These are phyloP conservation scores for Scalopus aquaticus DNA, from an alignment of 2,113 vertebrate species.

Conservation along the genomic window DNA sequence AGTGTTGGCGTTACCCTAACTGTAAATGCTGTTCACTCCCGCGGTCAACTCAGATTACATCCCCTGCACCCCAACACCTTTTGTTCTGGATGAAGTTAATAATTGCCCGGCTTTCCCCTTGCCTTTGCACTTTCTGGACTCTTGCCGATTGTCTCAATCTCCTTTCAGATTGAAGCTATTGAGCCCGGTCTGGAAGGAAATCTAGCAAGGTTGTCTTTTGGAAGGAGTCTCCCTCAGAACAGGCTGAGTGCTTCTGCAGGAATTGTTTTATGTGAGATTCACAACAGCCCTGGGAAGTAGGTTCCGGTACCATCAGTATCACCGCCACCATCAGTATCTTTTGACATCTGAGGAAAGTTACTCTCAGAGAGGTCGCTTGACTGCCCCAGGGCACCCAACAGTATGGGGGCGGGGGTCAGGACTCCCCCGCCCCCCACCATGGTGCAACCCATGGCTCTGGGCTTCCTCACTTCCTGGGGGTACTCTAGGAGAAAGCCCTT, in stretches of 20 bases:
- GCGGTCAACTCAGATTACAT: neutral
- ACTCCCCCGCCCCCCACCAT: neutral
- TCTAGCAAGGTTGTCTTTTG: neutral
- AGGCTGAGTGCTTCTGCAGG: neutral
- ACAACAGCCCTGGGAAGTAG: neutral
- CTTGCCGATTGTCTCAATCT: neutral
- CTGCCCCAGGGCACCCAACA: neutral
- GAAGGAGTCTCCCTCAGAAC: neutral
- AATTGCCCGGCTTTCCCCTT: neutral
- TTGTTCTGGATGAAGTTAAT: neutral
- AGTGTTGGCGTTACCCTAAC: neutral
- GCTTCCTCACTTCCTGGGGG: neutral
- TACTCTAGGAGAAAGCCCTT: neutral
- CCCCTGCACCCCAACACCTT: neutral
- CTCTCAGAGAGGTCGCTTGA: neutral
- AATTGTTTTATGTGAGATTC: neutral
- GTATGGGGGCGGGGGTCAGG: neutral
- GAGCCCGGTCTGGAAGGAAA: neutral
- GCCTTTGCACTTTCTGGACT: neutral
- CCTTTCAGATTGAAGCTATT: neutral
- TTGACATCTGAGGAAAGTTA: neutral
- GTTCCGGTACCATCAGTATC: rapidly evolving
- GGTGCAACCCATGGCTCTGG: neutral
- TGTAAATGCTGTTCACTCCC: neutral
- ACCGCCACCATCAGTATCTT: neutral